Conservation (phyloP, 2,113 vertebrate species). For the Panurus biarmicus region DNA sequence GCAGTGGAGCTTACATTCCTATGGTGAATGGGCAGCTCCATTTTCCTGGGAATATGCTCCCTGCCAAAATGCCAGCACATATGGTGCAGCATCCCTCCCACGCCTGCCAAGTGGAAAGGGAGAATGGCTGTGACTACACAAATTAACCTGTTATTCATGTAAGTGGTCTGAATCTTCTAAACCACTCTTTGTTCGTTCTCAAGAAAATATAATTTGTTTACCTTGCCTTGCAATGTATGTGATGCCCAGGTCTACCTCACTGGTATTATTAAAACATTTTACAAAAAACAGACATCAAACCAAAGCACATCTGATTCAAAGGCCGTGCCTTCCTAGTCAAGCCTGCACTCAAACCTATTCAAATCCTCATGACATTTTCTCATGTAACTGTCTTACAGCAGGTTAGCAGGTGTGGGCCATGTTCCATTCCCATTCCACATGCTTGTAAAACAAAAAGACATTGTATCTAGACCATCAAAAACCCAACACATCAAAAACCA, state of each 20-base stretch:
- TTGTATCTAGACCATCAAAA: neutral
- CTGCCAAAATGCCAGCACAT: neutral
- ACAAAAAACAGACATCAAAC: neutral
- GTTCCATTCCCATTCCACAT: neutral
- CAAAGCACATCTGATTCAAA: neutral
- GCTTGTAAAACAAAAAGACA: neutral
- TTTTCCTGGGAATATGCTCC: neutral
- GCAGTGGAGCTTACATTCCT: neutral
- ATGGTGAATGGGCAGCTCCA: neutral
- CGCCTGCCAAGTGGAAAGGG: neutral
- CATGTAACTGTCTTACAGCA: neutral
- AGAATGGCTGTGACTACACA: neutral
- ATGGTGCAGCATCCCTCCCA: neutral
- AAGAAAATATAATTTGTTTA: neutral
- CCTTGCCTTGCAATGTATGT: neutral
- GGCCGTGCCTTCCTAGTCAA: neutral
- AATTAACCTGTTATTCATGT: neutral
- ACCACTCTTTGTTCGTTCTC: neutral
- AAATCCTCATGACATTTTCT: neutral
- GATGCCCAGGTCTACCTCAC: neutral
- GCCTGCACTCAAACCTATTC: neutral
- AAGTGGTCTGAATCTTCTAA: neutral
- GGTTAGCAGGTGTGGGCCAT: neutral
- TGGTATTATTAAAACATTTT: neutral
- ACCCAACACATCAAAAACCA: neutral